Base-by-base conservation (phyloP, 2,797 vertebrate species). In the Apogon hyalosoma region DNA sequence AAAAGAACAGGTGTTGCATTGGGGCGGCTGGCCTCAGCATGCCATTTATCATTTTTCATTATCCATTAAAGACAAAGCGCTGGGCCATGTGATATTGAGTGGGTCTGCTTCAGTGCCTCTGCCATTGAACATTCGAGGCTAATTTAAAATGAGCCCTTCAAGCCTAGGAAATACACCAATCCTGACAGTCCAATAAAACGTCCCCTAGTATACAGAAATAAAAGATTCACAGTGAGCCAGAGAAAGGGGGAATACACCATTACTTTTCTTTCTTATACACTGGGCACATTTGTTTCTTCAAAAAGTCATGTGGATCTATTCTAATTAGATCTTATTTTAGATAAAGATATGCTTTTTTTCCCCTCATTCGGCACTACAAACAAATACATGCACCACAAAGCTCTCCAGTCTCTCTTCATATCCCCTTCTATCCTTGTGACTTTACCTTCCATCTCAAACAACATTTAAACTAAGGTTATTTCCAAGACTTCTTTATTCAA, bases 121-220 rank as follows among this genome's bases (percentile, higher is more conserved):
- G 80, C 84, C 89, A 85, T 83, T 88, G 88, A 90, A 79, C 84
- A 70, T 80, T 77, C 46, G 63, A 79, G 64, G 87, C 80, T 89
- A 87, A 92, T 92, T 89, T 87, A 81, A 87, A 87, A 86, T 77
- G 87, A 93, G 86, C 73, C 77, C 84, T 85, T 92, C 83, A 87
- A 86, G 83, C 65, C 42, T 71, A 57, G 91, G 87, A 92, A 88
- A 82, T 65, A 79, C 83, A 83, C 49, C 12, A 75, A 78, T 84
- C 81, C 73, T 86, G 89, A 89, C 89, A 87, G 88, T 89, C 90
- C 88, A 87, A 92, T 92, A 88, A 88, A 91, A 89, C 62, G 7
- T 16, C 75, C 68, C 36, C 11, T 42, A 8, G 64, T 78, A 85
- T 61, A 70, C 43, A 56, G 65, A 76, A 73, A 73, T 61, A 57